phyloP scores from a whole-genome alignment of 2,113 vertebrate species.

The Oxyruncus cristatus region DNA sequence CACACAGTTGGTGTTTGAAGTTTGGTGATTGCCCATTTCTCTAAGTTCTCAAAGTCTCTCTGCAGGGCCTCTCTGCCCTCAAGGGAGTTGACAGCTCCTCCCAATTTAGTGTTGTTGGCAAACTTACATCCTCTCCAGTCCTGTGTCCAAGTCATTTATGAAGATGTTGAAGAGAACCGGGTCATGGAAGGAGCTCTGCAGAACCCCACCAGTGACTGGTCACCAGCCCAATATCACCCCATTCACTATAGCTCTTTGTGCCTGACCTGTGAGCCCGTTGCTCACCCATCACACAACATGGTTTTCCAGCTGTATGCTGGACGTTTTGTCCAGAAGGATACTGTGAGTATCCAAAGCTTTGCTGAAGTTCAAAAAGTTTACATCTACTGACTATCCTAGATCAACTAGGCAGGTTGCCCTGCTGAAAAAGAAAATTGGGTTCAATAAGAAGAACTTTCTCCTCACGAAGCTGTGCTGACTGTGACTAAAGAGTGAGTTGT shows the following conservation, averaged over 20 bases:
- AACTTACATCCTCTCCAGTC: background rate
- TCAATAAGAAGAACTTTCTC: background rate
- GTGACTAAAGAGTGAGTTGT: background rate
- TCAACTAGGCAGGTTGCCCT: background rate
- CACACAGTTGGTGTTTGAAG: background rate
- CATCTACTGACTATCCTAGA: background rate
- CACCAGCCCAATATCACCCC: background rate
- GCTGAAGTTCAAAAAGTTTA: background rate
- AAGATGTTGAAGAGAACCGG: background rate
- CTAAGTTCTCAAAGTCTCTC: background rate
- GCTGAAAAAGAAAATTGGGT: background rate
- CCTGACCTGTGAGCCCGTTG: rapidly evolving
- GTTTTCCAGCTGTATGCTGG: background rate
- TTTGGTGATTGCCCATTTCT: background rate
- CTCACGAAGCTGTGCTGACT: background rate
- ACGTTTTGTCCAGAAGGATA: background rate
- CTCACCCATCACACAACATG: rapidly evolving
- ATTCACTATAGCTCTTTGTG: background rate
- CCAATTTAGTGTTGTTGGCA: background rate
- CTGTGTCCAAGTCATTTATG: background rate
- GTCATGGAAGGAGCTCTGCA: background rate
- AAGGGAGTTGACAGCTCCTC: background rate
- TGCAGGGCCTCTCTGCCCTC: background rate
- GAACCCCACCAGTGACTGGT: background rate
- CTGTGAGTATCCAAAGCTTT: background rate